Base-by-base conservation (phyloP, 1,140 invertebrate species). In the Probaryconus sp. region DNA sequence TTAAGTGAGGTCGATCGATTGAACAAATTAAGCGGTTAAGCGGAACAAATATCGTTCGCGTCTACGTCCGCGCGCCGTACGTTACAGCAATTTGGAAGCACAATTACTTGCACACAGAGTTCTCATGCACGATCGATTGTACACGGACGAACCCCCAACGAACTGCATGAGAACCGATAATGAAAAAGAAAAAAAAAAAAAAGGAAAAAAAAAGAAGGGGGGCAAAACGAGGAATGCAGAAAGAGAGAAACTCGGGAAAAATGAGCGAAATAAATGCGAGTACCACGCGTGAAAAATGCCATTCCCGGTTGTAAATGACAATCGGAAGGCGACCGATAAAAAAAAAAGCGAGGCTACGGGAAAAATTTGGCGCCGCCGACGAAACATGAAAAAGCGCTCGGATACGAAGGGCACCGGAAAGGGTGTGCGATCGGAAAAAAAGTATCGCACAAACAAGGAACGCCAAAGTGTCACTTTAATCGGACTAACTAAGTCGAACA, bases 21-120 rank as follows among this genome's bases (percentile, higher is more conserved):
- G 68, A 76, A 79, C 75, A 73, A 79, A 77, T 77, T 79, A 79
- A 79, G 75, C 75, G 75, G 71, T 73, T 79, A 67, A 75, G 68
- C 65, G 75, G 61, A 79, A 79, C 69, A 72, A 76, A 73, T 77
- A 79, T 69, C 60, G 71, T 71, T 71, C 53, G 55, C 67, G 53
- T 71, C 48, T 72, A 73, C 53, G 51, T 63, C 65, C 51, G 48
- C 64, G 48, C 58, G 53, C 47, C 64, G 61, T 69, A 75, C 68
- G 67, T 76, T 65, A 63, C 77, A 56, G 73, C 70, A 75, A 79
- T 79, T 78, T 74, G 53, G 73, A 38, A 67, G 45, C 68, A 70
- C 60, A 76, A 79, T 79, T 79, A 76, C 73, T 63, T 53, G 72
- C 48, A 43, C 60, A 58, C 42, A 14, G 43, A 72, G 48, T 68